Conservation (phyloP, 30 jellyfish, hydroid and myxozoan genomes). For the Mastigias papua region DNA sequence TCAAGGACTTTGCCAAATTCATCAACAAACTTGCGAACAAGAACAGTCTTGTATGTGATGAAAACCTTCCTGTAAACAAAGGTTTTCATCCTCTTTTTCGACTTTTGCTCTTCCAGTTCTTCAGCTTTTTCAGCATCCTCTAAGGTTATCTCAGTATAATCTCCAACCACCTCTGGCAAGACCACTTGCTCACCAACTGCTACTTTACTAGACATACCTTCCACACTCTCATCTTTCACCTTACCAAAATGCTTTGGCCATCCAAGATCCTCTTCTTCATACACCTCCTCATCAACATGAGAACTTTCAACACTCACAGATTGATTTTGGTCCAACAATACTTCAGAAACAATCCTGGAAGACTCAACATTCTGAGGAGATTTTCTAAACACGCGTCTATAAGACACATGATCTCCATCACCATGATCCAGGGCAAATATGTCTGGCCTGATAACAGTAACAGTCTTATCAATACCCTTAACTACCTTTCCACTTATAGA, state of each 20-base stretch:
- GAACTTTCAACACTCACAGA: neutral
- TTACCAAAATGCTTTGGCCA: neutral
- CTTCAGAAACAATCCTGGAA: too few species aligned
- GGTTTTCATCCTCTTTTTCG: conserved; percentile 42
- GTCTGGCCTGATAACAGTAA: conserved; percentile 14
- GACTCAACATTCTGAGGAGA: too few species aligned
- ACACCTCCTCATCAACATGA: neutral
- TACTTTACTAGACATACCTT: neutral
- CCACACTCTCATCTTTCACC: neutral
- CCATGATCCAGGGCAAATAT: neutral
- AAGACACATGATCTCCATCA: too few species aligned
- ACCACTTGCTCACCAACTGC: neutral
- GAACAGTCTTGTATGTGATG: conserved; percentile 59
- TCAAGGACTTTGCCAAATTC: conserved; percentile 56
- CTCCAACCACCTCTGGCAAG: neutral
- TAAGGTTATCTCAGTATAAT: conserved; percentile 17
- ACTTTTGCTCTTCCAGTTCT: conserved; percentile 8
- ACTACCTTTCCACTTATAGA: too few species aligned
- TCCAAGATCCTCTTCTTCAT: neutral
- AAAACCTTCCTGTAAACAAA: conserved; percentile 62
- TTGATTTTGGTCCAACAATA: too few species aligned
- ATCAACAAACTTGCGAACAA: conserved; percentile 58
- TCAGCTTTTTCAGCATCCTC: conserved; percentile 42
- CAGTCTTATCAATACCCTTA: conserved; percentile 25
- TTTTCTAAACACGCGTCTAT: too few species aligned